Percentiles rank a stretch among this genome's conserved stretches.
Evolutionary conservation across 2,888 invertebrate genomes (phyloP).

Genomic region (Cinara cedri): DNA sequence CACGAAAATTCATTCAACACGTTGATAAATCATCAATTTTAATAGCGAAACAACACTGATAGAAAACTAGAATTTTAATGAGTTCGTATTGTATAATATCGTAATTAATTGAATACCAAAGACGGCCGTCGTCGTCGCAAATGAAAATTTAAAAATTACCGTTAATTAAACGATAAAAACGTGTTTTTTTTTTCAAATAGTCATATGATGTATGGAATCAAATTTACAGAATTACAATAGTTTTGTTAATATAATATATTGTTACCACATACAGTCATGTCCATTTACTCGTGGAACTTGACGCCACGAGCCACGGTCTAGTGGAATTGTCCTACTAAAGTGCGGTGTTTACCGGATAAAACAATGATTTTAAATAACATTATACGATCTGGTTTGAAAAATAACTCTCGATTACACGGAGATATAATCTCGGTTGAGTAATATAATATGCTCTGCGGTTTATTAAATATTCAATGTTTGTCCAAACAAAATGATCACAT

Average conservation of each 20-base stretch:
- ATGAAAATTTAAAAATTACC: no score
- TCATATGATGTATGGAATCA: no score
- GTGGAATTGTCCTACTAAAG: background rate
- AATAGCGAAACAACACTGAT: no score
- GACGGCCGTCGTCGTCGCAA: no score
- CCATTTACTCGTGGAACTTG: slow-evolving; percentile 24
- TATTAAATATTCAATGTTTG: background rate
- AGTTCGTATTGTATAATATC: no score
- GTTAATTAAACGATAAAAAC: no score
- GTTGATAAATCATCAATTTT: no score
- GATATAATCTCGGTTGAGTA: slow-evolving; percentile 47
- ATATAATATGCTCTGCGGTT: slow-evolving; percentile 3
- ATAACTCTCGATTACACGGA: slow-evolving; percentile 28
- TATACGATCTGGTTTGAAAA: slow-evolving; percentile 13
- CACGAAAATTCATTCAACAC: no score
- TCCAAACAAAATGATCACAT: background rate
- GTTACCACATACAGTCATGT: slow-evolving; percentile 3
- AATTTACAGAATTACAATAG: background rate
- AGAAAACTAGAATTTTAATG: no score
- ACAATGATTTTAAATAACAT: slow-evolving; percentile 1
- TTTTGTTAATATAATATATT: background rate
- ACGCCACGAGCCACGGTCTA: slow-evolving; percentile 26
- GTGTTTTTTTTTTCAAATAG: no score
- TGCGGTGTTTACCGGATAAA: slow-evolving; percentile 2
- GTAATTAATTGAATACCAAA: no score